Percentiles rank a stretch among this genome's conserved stretches.
Evolutionary conservation across 2,888 invertebrate genomes (phyloP).

Genomic region (Hypsopygia costalis): DNA sequence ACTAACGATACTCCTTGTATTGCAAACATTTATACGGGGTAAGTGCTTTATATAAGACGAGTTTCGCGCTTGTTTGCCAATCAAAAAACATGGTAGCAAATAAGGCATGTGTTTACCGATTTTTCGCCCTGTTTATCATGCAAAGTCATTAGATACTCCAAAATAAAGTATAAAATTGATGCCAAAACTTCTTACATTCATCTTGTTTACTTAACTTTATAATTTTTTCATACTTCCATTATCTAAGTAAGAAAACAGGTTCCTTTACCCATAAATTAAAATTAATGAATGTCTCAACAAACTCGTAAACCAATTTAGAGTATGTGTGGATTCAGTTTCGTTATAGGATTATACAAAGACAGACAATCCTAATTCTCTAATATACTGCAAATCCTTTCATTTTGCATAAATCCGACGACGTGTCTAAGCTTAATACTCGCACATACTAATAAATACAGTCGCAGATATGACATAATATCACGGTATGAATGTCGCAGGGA

Average conservation of each 20-base stretch:
- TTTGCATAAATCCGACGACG: conserved; percentile 13
- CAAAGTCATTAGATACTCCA: too few species aligned
- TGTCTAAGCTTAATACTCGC: conserved; percentile 11
- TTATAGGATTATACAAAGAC: conserved; percentile 7
- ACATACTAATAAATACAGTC: background rate
- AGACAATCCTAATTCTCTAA: conserved; percentile 6
- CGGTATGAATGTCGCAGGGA: too few species aligned
- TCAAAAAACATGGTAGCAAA: too few species aligned
- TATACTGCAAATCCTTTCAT: background rate
- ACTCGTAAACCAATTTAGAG: conserved; percentile 9
- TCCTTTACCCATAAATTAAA: conserved; percentile 3
- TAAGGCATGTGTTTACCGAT: too few species aligned
- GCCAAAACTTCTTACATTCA: background rate
- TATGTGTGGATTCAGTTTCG: conserved; percentile 5
- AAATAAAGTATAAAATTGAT: too few species aligned
- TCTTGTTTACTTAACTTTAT: background rate
- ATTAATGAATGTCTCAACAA: conserved; percentile 3
- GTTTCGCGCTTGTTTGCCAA: too few species aligned
- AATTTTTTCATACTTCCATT: background rate
- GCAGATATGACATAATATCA: background rate
- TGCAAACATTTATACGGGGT: too few species aligned
- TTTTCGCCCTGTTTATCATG: too few species aligned
- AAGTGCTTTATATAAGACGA: too few species aligned
- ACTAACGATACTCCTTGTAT: too few species aligned
- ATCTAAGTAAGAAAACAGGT: conserved; percentile 6